These are phyloP conservation scores for Hirundichthys speculiger DNA, from an alignment of 2,113 vertebrate species.

Conservation along the genomic window DNA sequence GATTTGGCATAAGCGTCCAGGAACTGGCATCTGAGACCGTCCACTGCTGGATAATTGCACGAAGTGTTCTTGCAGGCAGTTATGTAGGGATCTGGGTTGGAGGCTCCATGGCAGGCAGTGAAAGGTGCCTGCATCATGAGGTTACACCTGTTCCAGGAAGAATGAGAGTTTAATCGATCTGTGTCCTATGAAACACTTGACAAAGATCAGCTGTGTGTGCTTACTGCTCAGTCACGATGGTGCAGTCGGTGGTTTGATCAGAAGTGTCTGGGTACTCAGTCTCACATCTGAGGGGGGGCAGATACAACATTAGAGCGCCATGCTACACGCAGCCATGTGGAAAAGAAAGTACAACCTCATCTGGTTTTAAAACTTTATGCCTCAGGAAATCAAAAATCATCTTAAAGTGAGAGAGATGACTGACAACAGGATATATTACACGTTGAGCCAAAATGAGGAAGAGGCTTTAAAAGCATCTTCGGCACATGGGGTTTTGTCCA, in stretches of 20 bases:
- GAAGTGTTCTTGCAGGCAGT: slow-evolving; percentile 1
- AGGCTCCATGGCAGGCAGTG: background rate
- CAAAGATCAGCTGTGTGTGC: background rate
- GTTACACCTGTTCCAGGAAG: slow-evolving; percentile 16
- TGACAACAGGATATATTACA: too few species aligned
- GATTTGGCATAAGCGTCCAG: slow-evolving; percentile 20
- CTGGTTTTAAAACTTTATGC: too few species aligned
- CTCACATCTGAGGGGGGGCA: slow-evolving; percentile 20
- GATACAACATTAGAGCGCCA: background rate
- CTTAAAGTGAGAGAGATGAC: too few species aligned
- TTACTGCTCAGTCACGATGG: background rate
- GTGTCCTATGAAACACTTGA: background rate
- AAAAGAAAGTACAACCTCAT: too few species aligned
- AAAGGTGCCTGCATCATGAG: slow-evolving; percentile 2
- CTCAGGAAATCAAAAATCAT: too few species aligned
- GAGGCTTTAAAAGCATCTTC: too few species aligned
- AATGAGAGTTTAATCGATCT: background rate
- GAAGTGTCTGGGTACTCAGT: background rate
- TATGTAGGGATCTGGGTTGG: background rate
- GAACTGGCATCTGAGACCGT: slow-evolving; percentile 17
- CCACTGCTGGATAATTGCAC: slow-evolving; percentile 15
- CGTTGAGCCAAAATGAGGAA: too few species aligned
- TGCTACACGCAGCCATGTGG: too few species aligned
- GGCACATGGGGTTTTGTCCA: too few species aligned
- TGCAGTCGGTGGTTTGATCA: background rate